Percentiles rank a stretch among this genome's conserved stretches.
These are phyloP conservation scores for Ceratotherium simum DNA, from an alignment of 2,113 vertebrate genomes.

Conservation along the genomic window DNA sequence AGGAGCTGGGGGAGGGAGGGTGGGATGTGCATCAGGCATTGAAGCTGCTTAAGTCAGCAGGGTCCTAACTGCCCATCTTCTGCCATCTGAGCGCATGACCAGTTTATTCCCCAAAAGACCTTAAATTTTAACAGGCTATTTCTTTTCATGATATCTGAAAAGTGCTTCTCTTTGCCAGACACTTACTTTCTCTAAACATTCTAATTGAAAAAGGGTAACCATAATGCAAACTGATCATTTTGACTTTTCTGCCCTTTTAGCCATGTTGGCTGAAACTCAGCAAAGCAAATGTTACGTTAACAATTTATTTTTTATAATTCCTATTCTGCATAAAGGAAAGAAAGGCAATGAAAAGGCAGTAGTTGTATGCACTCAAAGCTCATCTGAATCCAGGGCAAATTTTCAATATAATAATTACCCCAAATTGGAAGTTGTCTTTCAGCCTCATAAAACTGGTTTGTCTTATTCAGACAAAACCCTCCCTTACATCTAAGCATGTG, in stretches of 20 bases:
- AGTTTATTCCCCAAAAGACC: not conserved
- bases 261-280: constrained; percentile 18
- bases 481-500: not conserved
- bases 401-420: constrained; percentile 37
- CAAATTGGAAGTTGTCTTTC: not conserved
- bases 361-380: not conserved
- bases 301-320: not conserved
- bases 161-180: not conserved
- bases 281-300: not conserved
- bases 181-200: not conserved
- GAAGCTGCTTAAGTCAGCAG: not conserved
- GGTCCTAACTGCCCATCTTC: not conserved
- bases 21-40: not conserved
- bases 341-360: not conserved
- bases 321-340: not conserved
- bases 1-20: not conserved
- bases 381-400: constrained; percentile 23
- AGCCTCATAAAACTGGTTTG: not conserved
- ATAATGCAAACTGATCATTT: not conserved
- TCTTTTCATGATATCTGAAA: constrained; percentile 28
- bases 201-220: not conserved
- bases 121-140: not conserved
- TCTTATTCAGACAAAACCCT: not conserved
- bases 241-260: not conserved
- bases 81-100: not conserved